These are phyloP conservation scores for Lumbricus terrestris DNA, from an alignment of 2,888 invertebrate species.

Conservation along the genomic window DNA sequence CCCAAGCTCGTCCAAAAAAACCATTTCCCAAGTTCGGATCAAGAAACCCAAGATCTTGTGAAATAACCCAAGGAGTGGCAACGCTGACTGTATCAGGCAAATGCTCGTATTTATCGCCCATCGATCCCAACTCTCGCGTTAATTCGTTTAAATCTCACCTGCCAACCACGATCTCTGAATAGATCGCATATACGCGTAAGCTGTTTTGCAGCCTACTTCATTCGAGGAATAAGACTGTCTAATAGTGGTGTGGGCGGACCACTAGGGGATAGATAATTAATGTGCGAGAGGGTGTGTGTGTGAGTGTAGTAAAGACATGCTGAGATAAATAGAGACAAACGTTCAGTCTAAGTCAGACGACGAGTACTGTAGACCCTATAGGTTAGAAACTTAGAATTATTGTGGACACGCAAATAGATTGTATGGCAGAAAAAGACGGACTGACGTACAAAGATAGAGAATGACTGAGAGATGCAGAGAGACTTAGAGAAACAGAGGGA, in stretches of 20 bases:
- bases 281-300: background rate
- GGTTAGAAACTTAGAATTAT: no score
- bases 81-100: no score
- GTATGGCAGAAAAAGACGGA: background rate
- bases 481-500: no score
- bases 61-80: no score
- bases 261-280: background rate
- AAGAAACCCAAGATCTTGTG: no score
- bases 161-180: background rate
- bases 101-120: background rate
- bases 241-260: background rate
- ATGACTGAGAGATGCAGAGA: background rate
- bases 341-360: no score
- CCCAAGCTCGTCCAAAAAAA: no score
- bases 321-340: no score
- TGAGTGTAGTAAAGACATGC: no score
- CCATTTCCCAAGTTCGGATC: no score
- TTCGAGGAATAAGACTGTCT: background rate
- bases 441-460: background rate
- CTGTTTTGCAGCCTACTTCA: background rate
- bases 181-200: background rate
- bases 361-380: no score
- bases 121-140: background rate
- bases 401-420: background rate
- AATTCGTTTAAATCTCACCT: background rate